Conservation (phyloP, 1,140 invertebrate genomes). For the Lethrus apterus region DNA sequence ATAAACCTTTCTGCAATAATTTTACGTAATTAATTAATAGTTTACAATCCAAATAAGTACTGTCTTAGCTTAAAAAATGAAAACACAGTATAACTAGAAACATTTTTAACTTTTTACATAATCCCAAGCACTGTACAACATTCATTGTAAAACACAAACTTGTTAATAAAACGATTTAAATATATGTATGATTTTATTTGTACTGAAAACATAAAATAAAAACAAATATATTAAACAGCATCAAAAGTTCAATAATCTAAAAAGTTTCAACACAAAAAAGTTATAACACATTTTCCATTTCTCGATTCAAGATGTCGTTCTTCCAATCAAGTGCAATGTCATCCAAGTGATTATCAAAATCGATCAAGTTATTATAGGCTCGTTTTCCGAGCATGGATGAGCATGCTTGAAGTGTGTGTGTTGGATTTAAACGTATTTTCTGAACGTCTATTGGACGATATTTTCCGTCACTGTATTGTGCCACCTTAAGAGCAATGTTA, state of each 20-base stretch:
- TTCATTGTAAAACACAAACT: no score
- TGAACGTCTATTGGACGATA: slow-evolving; percentile 49
- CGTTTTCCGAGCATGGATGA: slow-evolving; percentile 59
- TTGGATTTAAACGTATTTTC: slow-evolving; percentile 33
- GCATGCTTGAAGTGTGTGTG: slow-evolving; percentile 53
- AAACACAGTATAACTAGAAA: no score
- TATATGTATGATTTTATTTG: not conserved
- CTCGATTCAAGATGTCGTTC: slow-evolving; percentile 49
- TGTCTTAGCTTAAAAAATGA: no score
- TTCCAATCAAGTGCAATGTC: slow-evolving; percentile 74
- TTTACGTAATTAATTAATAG: no score
- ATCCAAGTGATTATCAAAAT: slow-evolving; percentile 90
- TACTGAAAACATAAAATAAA: slow-evolving; percentile 1
- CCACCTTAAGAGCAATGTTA: slow-evolving; percentile 59
- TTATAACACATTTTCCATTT: slow-evolving; percentile 23
- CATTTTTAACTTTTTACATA: no score
- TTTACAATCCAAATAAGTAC: no score
- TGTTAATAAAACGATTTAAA: no score
- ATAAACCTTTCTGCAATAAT: no score
- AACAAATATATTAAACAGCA: not conserved
- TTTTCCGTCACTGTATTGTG: slow-evolving; percentile 61
- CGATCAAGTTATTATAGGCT: slow-evolving; percentile 63
- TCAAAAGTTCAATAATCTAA: not conserved
- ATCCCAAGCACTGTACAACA: no score
- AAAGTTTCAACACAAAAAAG: not conserved